Percentiles rank a stretch among this genome's conserved stretches.
Evolutionary conservation across 2,113 vertebrate species (phyloP).

Genomic region (Eonycteris spelaea): DNA sequence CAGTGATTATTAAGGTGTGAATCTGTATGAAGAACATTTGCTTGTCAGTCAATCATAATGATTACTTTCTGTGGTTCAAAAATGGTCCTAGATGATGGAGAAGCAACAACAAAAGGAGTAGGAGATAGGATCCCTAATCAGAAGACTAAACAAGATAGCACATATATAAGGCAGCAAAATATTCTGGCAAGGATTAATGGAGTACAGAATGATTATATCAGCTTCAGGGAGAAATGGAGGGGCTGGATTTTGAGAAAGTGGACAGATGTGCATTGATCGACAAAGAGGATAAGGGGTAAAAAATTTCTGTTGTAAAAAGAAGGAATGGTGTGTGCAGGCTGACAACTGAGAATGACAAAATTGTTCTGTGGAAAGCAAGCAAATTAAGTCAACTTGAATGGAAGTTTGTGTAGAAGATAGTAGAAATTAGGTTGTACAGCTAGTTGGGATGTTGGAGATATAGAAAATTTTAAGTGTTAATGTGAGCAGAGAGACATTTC

Average conservation of each 20-base stretch:
- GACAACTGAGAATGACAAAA: conserved; percentile 29
- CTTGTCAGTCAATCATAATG: not conserved
- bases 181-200: not conserved
- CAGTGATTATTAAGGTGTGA: not conserved
- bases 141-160: not conserved
- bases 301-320: conserved; percentile 6
- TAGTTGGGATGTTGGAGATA: not conserved
- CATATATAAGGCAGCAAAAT: not conserved
- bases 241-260: conserved; percentile 36
- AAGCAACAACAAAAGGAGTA: not conserved
- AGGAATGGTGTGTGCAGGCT: not conserved
- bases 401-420: conserved; percentile 31
- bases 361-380: conserved; percentile 42
- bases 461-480: not conserved
- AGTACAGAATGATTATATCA: not conserved
- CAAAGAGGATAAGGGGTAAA: conserved; percentile 1
- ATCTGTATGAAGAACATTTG: conserved; percentile 4
- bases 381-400: not conserved
- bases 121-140: not conserved
- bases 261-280: not conserved
- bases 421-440: conserved; percentile 19
- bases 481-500: conserved; percentile 3
- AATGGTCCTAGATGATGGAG: not conserved
- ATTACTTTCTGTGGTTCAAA: not conserved
- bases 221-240: not conserved